Evolutionary conservation across 2,888 invertebrate genomes (phyloP), one percentile per base, ranked within the genome.

Genomic region (Drosophila barbarae): DNA sequence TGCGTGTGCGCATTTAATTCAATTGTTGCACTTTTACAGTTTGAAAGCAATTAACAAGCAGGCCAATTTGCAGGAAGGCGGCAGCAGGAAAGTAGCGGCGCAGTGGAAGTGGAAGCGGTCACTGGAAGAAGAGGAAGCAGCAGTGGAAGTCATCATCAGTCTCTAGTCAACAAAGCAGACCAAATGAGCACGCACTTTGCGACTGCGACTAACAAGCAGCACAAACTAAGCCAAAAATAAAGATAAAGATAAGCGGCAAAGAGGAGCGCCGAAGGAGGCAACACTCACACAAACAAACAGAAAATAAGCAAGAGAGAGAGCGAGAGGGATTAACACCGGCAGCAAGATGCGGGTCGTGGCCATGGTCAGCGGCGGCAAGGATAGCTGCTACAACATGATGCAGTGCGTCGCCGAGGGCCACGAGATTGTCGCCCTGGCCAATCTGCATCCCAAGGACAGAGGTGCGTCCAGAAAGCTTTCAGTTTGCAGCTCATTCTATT

Each of bases 381-480:
- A 99, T 91, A 99, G 98, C 91, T 98, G 97, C 91, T 99, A 96
- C 91, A 99, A 98, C 90, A 95, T 99, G 95, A 95, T 99, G 95
- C 96, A 98, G 91, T 98, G 98, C 91, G 93, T 97, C 75, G 95
- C 95, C 78, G 96, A 97, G 88, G 98, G 98, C 53, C 99, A 99
- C 90, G 86, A 90, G 82, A 95, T 99, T 83, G 96, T 98, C 58
- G 99, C 98, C 38, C 91, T 99, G 87, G 99, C 98, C 77, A 99
- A 99, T 91, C 92, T 99, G 82, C 93, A 94, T 90, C 99, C 98
- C 70, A 92, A 92, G 88, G 93, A 91, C 89, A 94, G 93, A 93
- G 95, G 96, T 93, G 91, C 77, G 72, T 90, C 5, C 13, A 4
- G 8, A 4, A 28, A 8, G 12, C 26, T 21, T 21, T 21, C 21